Conservation (phyloP, 2,797 vertebrate species). For the Myotis findleyi region DNA sequence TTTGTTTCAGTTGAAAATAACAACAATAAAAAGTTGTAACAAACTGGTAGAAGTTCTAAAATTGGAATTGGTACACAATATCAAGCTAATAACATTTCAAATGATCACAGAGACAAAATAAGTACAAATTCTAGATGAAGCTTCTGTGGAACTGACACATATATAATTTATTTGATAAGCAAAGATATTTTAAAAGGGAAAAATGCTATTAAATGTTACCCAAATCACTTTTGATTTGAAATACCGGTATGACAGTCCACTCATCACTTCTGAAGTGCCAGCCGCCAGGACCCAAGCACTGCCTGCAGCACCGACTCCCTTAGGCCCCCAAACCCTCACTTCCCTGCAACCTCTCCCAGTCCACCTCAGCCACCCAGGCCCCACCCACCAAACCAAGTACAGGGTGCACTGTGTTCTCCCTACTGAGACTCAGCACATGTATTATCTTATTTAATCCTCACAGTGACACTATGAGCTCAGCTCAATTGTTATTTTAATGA, state of each 20-base stretch:
- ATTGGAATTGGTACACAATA: constrained; percentile 55
- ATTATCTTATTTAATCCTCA: background rate
- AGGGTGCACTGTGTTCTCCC: background rate
- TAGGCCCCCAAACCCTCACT: background rate
- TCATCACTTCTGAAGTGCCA: constrained; percentile 36
- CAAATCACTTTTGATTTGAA: constrained; percentile 69
- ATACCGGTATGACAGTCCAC: constrained; percentile 1
- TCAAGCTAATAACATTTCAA: constrained; percentile 65
- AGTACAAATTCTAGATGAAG: constrained; percentile 63
- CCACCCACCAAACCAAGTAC: background rate
- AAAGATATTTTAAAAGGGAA: constrained; percentile 59
- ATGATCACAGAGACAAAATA: constrained; percentile 73
- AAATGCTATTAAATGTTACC: constrained; percentile 76
- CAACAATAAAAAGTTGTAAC: background rate
- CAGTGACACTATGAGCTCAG: background rate
- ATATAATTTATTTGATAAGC: constrained; percentile 78
- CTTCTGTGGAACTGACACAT: constrained; percentile 55
- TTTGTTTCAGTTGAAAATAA: background rate
- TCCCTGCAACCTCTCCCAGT: rapidly evolving
- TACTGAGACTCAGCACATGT: background rate
- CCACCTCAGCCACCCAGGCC: background rate
- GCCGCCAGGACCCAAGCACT: background rate
- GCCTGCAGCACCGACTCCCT: background rate
- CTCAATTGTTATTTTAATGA: background rate
- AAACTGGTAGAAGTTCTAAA: constrained; percentile 63